Conservation (phyloP, 1,140 invertebrate species). For the Hylaeus anthracinus region DNA sequence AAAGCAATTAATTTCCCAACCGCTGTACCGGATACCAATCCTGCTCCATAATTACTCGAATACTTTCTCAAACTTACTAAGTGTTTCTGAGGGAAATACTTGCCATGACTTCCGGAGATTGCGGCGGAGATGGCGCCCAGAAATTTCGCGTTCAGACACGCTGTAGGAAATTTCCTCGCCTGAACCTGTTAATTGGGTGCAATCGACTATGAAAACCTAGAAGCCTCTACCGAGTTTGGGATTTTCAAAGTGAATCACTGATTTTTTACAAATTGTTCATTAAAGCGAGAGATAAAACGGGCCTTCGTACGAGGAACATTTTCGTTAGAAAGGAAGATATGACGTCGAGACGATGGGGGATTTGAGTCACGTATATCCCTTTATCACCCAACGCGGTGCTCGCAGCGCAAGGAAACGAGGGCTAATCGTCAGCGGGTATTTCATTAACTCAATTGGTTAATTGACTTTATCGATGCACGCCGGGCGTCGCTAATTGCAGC, state of each 20-base stretch:
- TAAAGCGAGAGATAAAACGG: conserved; percentile 17
- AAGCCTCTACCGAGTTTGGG: no score
- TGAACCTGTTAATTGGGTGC: no score
- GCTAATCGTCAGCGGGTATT: conserved; percentile 66
- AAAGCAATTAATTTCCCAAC: conserved; percentile 26
- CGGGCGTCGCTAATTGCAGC: conserved; percentile 67
- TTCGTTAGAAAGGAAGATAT: conserved; percentile 39
- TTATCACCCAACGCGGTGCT: conserved; percentile 19
- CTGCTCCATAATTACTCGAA: conserved; percentile 24
- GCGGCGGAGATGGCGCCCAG: background rate
- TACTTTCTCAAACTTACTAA: conserved; percentile 24
- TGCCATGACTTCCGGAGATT: background rate
- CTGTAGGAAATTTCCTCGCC: background rate
- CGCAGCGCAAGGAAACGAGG: conserved; percentile 41
- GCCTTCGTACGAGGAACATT: conserved; percentile 5
- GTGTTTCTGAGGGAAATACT: background rate
- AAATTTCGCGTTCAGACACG: background rate
- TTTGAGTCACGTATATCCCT: conserved; percentile 45
- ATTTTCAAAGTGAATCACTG: no score
- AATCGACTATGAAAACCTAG: no score
- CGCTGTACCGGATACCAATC: conserved; percentile 6
- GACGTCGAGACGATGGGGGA: conserved; percentile 29
- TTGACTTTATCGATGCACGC: conserved; percentile 71
- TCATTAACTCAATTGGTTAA: conserved; percentile 77
- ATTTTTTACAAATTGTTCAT: background rate